phyloP scores from a whole-genome alignment of 2,113 vertebrate species.

The Podarcis raffonei region DNA sequence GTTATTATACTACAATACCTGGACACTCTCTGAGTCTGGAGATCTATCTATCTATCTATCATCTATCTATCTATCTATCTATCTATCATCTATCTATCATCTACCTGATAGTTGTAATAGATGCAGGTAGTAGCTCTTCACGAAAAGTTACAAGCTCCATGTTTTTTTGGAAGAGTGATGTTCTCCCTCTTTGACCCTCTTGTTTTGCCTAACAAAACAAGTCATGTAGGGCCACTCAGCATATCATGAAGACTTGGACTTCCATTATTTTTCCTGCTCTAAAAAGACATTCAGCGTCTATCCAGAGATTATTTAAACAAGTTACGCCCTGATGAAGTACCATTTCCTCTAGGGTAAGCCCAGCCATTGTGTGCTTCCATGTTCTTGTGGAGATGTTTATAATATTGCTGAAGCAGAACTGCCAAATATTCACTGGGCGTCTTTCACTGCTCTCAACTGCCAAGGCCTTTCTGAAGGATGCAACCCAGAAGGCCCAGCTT shows the following conservation, averaged over 20 bases:
- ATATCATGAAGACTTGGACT: slow-evolving; percentile 29
- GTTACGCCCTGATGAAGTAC: slow-evolving; percentile 70
- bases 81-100: no score
- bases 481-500: not conserved
- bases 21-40: not conserved
- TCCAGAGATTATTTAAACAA: slow-evolving; percentile 68
- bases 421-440: not conserved
- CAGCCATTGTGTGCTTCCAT: slow-evolving; percentile 62
- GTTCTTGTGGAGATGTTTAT: slow-evolving; percentile 48
- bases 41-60: not conserved
- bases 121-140: not conserved
- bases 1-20: no score
- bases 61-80: no score
- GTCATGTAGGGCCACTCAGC: not conserved
- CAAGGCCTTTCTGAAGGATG: not conserved
- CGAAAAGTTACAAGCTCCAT: not conserved
- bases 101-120: not conserved
- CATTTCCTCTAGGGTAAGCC: slow-evolving; percentile 72
- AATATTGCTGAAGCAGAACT: slow-evolving; percentile 30
- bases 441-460: slow-evolving; percentile 32
- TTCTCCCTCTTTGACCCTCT: not conserved
- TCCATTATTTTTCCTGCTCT: slow-evolving; percentile 51
- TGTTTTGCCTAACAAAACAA: not conserved
- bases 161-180: not conserved
- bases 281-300: slow-evolving; percentile 36